Evolutionary conservation across 2,113 vertebrate species (phyloP).

Genomic region (Isurus oxyrinchus): DNA sequence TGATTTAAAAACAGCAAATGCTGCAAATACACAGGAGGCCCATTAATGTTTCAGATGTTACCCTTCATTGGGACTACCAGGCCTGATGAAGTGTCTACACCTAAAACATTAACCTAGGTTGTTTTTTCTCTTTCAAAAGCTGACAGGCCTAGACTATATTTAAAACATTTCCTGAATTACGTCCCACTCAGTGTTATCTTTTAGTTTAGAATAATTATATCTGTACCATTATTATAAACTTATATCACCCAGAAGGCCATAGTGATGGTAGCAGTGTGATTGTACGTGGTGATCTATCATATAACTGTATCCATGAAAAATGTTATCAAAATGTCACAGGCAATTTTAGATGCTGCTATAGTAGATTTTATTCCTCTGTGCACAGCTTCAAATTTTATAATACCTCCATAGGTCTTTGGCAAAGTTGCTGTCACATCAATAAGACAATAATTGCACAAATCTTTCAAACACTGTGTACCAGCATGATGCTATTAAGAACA

Average conservation of each 20-base stretch:
- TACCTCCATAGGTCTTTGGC: background rate
- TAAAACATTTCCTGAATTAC: background rate
- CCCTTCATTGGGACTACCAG: background rate
- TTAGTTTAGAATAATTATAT: background rate
- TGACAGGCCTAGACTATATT: background rate
- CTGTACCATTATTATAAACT: background rate
- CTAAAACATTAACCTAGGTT: background rate
- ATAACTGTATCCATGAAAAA: background rate
- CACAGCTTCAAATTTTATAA: slow-evolving; percentile 1
- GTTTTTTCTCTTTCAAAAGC: background rate
- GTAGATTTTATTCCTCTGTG: background rate
- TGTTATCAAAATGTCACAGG: background rate
- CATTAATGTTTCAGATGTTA: background rate
- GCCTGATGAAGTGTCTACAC: background rate
- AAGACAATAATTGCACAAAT: slow-evolving; percentile 8
- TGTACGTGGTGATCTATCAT: background rate
- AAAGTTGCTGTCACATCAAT: slow-evolving; percentile 2
- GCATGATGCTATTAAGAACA: slow-evolving; percentile 6
- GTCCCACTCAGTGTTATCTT: background rate
- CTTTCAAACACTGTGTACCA: background rate
- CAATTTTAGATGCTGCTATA: background rate
- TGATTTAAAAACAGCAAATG: background rate
- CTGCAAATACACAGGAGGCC: background rate
- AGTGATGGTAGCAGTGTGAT: background rate
- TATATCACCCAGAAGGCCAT: background rate